Conservation (phyloP, 2,113 vertebrate species). For the Hypanus sabinus region DNA sequence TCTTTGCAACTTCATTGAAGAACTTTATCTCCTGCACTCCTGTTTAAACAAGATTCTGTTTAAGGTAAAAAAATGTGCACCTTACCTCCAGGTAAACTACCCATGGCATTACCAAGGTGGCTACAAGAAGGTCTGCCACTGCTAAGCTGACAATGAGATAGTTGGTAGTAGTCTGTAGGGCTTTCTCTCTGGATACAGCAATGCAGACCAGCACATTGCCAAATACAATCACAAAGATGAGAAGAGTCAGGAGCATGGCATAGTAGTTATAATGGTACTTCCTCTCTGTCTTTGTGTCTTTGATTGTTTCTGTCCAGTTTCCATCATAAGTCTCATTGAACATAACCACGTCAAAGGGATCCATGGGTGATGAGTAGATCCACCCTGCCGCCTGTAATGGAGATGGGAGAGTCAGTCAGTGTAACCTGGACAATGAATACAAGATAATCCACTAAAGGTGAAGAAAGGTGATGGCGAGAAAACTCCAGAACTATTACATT, state of each 20-base stretch:
- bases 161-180: constrained; percentile 96
- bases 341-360: constrained; percentile 80
- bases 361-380: constrained; percentile 59
- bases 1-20: not conserved
- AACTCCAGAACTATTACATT: not conserved
- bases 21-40: not conserved
- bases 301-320: constrained; percentile 71
- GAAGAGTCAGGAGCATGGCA: constrained; percentile 86
- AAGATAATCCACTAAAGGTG: not conserved
- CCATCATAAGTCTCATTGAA: constrained; percentile 66
- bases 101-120: constrained; percentile 95
- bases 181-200: constrained; percentile 87
- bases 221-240: constrained; percentile 92
- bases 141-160: constrained; percentile 96
- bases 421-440: not conserved
- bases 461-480: not conserved
- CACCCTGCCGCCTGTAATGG: not conserved
- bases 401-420: not conserved
- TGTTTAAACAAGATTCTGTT: not conserved
- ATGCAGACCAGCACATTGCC: constrained; percentile 97
- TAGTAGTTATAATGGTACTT: constrained; percentile 89
- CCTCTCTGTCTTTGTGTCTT: constrained; percentile 58
- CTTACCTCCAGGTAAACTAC: constrained; percentile 88
- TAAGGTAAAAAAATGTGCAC: not conserved
- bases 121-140: constrained; percentile 88